Evolutionary conservation across 2,113 vertebrate species (phyloP).

Genomic region (Trogon surrucura): DNA sequence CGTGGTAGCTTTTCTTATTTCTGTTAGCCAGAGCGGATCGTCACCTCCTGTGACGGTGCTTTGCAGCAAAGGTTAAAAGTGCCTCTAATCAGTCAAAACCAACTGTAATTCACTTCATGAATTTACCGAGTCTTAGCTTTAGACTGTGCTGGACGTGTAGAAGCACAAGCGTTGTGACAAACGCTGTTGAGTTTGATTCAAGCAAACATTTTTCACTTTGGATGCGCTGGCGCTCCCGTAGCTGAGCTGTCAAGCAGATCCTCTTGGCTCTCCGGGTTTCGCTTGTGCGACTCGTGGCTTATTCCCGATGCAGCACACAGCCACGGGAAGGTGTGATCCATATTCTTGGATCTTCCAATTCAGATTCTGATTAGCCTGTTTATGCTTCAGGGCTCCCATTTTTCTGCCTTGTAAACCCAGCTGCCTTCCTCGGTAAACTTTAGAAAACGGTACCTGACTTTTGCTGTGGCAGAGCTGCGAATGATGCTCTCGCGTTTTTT

Average conservation of each 20-base stretch:
- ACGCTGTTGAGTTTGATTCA: not conserved
- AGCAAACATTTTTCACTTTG: not conserved
- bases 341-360: not conserved
- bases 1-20: not conserved
- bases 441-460: not conserved
- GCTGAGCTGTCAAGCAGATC: not conserved
- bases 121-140: not conserved
- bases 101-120: not conserved
- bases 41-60: not conserved
- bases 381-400: not conserved
- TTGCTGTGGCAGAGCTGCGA: not conserved
- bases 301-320: not conserved
- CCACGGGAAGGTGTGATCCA: not conserved
- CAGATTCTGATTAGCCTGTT: not conserved
- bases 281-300: not conserved
- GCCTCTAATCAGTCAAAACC: not conserved
- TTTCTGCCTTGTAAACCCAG: not conserved
- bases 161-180: not conserved
- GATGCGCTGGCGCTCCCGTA: not conserved
- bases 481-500: accelerated
- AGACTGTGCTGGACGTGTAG: not conserved
- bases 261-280: not conserved
- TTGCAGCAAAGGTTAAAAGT: not conserved
- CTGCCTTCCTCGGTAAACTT: not conserved
- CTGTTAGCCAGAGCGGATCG: not conserved